Base-by-base conservation (phyloP, 2,113 vertebrate species). In the Rhinogobius similis region DNA sequence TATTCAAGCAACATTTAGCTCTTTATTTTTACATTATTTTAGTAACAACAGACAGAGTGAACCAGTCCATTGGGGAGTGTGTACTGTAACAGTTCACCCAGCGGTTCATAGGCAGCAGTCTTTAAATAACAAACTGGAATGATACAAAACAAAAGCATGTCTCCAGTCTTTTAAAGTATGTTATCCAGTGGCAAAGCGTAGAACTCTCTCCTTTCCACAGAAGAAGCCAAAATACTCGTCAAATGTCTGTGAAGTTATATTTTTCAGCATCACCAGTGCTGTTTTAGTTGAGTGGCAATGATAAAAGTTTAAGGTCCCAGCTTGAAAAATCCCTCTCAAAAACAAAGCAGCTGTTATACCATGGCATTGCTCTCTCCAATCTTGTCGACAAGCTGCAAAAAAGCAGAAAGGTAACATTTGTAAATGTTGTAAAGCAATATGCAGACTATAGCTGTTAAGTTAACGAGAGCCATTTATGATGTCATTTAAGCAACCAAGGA, bases 281-380 rank as follows among this genome's bases (percentile, higher is more conserved):
- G 62, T 44, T 62, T 61, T 36, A 32, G 39, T 62, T 65, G 61
- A 81, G 59, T 72, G 76, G 75, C 61, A 77, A 68, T 39, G 67
- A 70, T 38, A 65, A 71, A 73, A 77, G 78, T 61, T 65, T 72
- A 81, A 65, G 83, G 71, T 76, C 68, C 81, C 24, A 39, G 36
- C 24, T 23, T 32, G 61, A 82, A 77, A 71, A 63, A 27, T 27
- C 68, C 55, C 75, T 63, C 70, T 68, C 48, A 2, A 2, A 43
- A 13, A 32, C 1, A 20, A 1, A 59, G 27, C 66, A 41, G 4
- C 4, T 65, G 91, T 95, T 96, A 98, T 95, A 99, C 97, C 97
- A 98, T 99, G 53, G 92, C 97, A 95, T 96, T 98, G 94, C 97
- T 97, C 89, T 98, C 97, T 67, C 96, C 96, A 75, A 94, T 94